A percentile compares a stretch with the other conserved stretches of the same genome.
phyloP scores from a whole-genome alignment of 2,113 vertebrate genomes.

The Nanorana parkeri region DNA sequence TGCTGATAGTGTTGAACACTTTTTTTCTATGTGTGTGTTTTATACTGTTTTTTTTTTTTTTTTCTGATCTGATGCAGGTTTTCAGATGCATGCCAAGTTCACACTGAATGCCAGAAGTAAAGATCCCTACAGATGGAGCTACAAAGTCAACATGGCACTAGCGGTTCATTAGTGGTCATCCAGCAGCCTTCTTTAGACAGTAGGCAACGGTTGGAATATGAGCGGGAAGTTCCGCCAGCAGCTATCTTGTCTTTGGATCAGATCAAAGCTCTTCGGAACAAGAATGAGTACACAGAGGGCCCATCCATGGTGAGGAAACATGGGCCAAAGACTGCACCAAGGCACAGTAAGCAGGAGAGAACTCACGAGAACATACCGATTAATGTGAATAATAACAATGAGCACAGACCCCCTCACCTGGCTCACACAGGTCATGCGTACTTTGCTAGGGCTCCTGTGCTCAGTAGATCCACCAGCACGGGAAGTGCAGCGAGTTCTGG shows the following conservation, averaged over 20 bases:
- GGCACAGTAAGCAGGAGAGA: slow-evolving; percentile 92
- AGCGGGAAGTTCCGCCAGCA: slow-evolving; percentile 79
- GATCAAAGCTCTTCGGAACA: slow-evolving; percentile 94
- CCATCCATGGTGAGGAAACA: slow-evolving; percentile 85
- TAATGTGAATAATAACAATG: slow-evolving; percentile 91
- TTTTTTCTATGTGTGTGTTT: no score
- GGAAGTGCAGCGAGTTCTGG: slow-evolving; percentile 93
- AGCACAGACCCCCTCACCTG: slow-evolving; percentile 74
- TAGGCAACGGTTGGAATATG: slow-evolving; percentile 85
- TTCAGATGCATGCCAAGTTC: slow-evolving; percentile 95
- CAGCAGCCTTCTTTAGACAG: slow-evolving; percentile 87
- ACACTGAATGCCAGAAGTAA: slow-evolving; percentile 87
- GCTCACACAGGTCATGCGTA: slow-evolving; percentile 67
- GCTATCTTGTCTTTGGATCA: slow-evolving; percentile 95
- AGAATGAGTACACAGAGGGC: slow-evolving; percentile 95
- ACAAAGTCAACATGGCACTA: slow-evolving; percentile 88
- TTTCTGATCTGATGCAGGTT: slow-evolving; percentile 74
- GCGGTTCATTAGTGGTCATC: slow-evolving; percentile 86
- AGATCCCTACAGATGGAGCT: slow-evolving; percentile 95
- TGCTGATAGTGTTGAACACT: no score
- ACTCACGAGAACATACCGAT: slow-evolving; percentile 93
- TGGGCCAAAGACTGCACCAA: slow-evolving; percentile 74
- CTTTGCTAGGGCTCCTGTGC: slow-evolving; percentile 73
- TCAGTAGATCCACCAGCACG: slow-evolving; percentile 92
- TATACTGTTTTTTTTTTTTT: not conserved